These are phyloP conservation scores for Pediacus dermestoides DNA, from an alignment of 2,888 invertebrate genomes.

Conservation along the genomic window DNA sequence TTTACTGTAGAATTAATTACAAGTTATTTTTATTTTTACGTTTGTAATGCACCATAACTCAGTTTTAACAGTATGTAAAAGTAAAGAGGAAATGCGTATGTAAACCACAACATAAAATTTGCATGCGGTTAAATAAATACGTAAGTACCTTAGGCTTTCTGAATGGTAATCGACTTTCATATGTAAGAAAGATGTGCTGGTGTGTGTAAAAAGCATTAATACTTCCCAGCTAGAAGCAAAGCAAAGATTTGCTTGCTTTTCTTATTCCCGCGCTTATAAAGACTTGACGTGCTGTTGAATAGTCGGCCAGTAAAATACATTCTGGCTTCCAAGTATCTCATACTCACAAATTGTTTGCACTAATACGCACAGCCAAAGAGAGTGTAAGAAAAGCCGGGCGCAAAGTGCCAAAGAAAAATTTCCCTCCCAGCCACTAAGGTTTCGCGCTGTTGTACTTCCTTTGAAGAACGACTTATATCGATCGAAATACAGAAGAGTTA, in stretches of 20 bases:
- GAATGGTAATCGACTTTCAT: conserved; percentile 19
- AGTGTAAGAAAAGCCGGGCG: conserved; percentile 20
- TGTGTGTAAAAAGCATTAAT: conserved; percentile 17
- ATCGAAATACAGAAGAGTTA: too few relatives aligned
- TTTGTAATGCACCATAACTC: too few relatives aligned
- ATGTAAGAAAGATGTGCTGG: conserved; percentile 18
- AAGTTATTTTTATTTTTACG: too few relatives aligned
- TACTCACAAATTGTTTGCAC: conserved; percentile 11
- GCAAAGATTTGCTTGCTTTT: conserved; percentile 25
- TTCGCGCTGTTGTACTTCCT: conserved; percentile 10
- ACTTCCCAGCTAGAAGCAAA: conserved; percentile 14
- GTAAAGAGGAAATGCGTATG: too few relatives aligned
- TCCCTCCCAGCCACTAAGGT: conserved; percentile 15
- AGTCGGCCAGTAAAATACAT: conserved; percentile 17
- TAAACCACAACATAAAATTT: too few relatives aligned
- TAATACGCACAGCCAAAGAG: conserved; percentile 13
- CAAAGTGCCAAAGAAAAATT: conserved; percentile 22
- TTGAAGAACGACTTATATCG: too few relatives aligned
- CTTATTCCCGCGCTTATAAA: conserved; percentile 24
- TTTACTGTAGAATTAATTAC: too few relatives aligned
- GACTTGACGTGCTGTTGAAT: conserved; percentile 21
- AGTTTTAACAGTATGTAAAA: too few relatives aligned
- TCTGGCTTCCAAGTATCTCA: conserved; percentile 2
- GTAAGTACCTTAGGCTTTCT: too few relatives aligned
- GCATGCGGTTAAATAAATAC: too few relatives aligned